These are phyloP conservation scores for Liasis olivaceus DNA, from an alignment of 2,797 vertebrate genomes.

Conservation along the genomic window DNA sequence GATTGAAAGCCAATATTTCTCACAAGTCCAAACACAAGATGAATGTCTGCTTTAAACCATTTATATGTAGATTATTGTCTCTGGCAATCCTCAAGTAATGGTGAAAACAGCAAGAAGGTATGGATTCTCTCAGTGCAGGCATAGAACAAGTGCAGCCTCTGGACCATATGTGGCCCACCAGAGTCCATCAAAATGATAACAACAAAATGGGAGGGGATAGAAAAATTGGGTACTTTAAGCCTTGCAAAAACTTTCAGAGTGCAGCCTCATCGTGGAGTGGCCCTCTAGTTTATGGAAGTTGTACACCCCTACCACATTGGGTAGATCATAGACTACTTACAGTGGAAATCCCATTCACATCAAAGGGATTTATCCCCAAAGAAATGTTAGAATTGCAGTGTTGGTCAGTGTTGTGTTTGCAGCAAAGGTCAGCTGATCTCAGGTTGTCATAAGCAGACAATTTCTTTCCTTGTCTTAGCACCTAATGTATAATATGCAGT, in stretches of 20 bases:
- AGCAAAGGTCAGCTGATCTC: not conserved
- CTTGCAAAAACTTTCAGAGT: too few relatives aligned
- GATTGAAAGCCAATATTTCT: not conserved
- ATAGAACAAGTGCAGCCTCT: too few relatives aligned
- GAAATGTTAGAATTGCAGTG: not conserved
- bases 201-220: too few relatives aligned
- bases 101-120: not conserved
- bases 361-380: not conserved
- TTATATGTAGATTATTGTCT: not conserved
- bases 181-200: too few relatives aligned
- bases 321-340: not conserved
- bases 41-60: not conserved
- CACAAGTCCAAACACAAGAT: not conserved
- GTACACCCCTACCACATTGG: too few relatives aligned
- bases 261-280: too few relatives aligned
- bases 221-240: too few relatives aligned
- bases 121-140: not conserved
- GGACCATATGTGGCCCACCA: too few relatives aligned
- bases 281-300: too few relatives aligned
- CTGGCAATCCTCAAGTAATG: not conserved
- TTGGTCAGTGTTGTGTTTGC: not conserved
- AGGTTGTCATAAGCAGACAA: not conserved
- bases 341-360: not conserved
- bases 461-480: not conserved
- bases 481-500: not conserved